Evolutionary conservation across 1,140 invertebrate genomes (phyloP), one percentile per base, ranked within the genome.

Genomic region (Solenopsis fugax): DNA sequence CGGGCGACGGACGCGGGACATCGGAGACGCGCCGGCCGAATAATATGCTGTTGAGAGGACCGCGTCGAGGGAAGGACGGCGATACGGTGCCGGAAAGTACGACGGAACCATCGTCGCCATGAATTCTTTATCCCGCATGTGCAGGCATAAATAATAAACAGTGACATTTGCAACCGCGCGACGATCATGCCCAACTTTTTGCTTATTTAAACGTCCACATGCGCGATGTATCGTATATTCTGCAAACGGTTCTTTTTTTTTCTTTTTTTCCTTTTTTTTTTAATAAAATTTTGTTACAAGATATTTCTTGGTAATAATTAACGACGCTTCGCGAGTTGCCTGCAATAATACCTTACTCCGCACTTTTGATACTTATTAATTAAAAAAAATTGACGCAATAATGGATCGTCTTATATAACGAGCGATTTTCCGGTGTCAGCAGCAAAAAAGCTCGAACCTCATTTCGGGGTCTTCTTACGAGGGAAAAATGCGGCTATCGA

Each of bases 91-190:
- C 29, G 29, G 29, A 52, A 69, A 41, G 45, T 67, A 69, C 37
- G 34, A 56, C 29, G 34, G 18, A 18, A 16, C 60, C 62, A 24
- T 65, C 52, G 21, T 54, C 54, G 54, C 60, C 18, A 52, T 82
- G 67, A 82, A 82, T 82, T 73, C 54, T 58, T 82, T 21, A 72
- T 82, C 54, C 24, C 52, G 48, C 34, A 41, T 60, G 37, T 60
- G 67, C 69, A 16, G 29, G 29, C 41, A 24, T 84, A 84, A 84
- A 84, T 84, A 84, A 75, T 84, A 48, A 13, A 84, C 13, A 12
- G 67, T 48, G 18, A 60, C 37, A 60, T 48, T 18, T 58, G 69
- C 78, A 48, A 72, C 50, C 21, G 67, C n/a, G 80, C 80, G 37
- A 34, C 65, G 24, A 72, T 72, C 65, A 21, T 13, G 52, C 24